phyloP scores from a whole-genome alignment of 2,888 invertebrate species.

The Odiellus spinosus region DNA sequence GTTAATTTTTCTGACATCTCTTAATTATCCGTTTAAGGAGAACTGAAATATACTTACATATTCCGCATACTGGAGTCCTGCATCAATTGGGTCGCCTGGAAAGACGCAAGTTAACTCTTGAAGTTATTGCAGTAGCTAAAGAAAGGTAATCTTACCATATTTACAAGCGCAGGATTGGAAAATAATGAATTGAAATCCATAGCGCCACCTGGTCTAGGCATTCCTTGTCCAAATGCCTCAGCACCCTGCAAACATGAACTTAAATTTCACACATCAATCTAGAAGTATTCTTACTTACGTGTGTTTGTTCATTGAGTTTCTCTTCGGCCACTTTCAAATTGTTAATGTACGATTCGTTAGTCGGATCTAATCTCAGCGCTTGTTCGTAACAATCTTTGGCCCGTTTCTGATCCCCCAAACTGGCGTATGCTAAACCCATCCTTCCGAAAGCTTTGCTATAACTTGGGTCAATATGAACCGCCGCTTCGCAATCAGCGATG shows the following conservation, averaged over 20 bases:
- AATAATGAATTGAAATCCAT: conserved; percentile 9
- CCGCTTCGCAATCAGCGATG: conserved; percentile 75
- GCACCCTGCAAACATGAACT: conserved; percentile 4
- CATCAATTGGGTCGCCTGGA: conserved; percentile 56
- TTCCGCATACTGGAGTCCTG: conserved; percentile 68
- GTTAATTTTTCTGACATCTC: no score
- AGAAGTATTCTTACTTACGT: conserved; percentile 6
- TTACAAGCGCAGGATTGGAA: not conserved
- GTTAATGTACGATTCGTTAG: conserved; percentile 72
- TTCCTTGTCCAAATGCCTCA: conserved; percentile 12
- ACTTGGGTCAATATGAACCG: conserved; percentile 68
- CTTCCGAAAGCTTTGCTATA: conserved; percentile 93
- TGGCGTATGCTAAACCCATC: conserved; percentile 71
- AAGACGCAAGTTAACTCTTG: conserved; percentile 15
- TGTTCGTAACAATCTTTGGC: conserved; percentile 72
- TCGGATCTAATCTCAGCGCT: conserved; percentile 78
- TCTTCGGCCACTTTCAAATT: conserved; percentile 73
- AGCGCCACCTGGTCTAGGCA: conserved; percentile 7
- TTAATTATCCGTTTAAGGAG: no score
- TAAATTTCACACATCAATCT: no score
- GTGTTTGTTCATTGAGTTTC: conserved; percentile 26
- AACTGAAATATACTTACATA: conserved; percentile 34
- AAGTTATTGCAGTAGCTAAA: conserved; percentile 19
- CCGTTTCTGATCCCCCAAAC: conserved; percentile 61
- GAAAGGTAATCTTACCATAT: not conserved